A percentile compares a stretch with the other conserved stretches of the same genome.
Evolutionary conservation across 2,797 vertebrate species (phyloP).

Genomic region (Anas bahamensis): DNA sequence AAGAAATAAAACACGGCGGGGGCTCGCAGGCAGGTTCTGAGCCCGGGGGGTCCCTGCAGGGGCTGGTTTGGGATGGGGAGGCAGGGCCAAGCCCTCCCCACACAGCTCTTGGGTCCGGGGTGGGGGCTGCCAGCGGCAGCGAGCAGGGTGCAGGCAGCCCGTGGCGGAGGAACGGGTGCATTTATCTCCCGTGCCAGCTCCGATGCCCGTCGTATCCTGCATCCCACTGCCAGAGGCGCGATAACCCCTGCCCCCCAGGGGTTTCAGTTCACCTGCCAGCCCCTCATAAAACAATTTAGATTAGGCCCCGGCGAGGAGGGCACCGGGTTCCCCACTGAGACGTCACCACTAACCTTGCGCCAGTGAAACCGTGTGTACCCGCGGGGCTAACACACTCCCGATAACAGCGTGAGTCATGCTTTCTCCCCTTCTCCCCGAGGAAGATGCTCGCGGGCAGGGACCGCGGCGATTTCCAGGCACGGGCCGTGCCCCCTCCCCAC

Average conservation of each 20-base stretch:
- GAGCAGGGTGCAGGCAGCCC: neutral
- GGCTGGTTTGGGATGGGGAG: neutral
- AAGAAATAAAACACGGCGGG: neutral
- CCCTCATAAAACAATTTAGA: constrained; percentile 77
- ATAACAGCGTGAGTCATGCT: constrained; percentile 1
- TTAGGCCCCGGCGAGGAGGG: constrained; percentile 25
- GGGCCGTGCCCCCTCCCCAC: neutral
- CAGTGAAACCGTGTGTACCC: constrained; percentile 27
- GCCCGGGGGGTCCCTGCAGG: accelerated
- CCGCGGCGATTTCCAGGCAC: neutral
- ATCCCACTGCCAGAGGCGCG: accelerated
- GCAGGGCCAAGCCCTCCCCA: neutral
- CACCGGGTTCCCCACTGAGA: neutral
- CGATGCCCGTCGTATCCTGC: neutral
- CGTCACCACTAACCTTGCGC: constrained; percentile 54
- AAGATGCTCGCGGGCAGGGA: accelerated
- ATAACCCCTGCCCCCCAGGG: neutral
- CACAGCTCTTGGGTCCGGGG: accelerated
- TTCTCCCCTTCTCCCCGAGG: neutral
- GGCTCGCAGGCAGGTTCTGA: neutral
- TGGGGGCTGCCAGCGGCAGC: neutral
- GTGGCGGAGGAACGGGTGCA: neutral
- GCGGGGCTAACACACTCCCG: neutral
- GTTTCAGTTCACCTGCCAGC: neutral
- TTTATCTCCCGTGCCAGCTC: neutral